A percentile compares a stretch with the other conserved stretches of the same genome.
phyloP scores from a whole-genome alignment of 2,113 vertebrate species.

The Coracopsis vasa region DNA sequence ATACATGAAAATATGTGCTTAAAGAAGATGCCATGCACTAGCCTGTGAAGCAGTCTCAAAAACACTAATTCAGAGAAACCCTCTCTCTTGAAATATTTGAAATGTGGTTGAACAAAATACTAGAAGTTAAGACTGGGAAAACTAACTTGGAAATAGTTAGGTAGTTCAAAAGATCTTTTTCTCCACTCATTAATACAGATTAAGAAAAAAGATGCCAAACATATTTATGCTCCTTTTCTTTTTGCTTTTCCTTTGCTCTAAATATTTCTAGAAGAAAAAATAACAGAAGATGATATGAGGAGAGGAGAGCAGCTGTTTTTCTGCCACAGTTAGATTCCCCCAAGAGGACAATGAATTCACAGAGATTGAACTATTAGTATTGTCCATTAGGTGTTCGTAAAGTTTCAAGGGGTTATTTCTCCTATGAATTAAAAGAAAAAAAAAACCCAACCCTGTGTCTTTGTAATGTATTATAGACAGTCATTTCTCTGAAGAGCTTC shows the following conservation, averaged over 20 bases:
- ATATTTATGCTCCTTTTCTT: background rate
- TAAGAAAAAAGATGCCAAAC: background rate
- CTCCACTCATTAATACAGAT: background rate
- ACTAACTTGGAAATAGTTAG: background rate
- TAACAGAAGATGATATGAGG: background rate
- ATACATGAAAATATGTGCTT: background rate
- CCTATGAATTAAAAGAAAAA: background rate
- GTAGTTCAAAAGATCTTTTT: background rate
- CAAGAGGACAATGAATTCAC: background rate
- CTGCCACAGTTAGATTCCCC: background rate
- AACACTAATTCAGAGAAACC: background rate
- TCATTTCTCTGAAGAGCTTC: background rate
- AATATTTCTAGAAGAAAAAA: background rate
- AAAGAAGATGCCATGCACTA: background rate
- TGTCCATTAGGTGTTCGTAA: background rate
- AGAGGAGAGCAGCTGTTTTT: background rate
- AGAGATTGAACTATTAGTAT: background rate
- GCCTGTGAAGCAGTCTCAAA: background rate
- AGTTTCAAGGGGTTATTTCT: background rate
- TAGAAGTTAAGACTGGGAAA: background rate
- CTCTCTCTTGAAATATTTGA: background rate
- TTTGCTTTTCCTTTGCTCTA: background rate
- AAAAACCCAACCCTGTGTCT: background rate
- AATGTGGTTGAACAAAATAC: background rate
- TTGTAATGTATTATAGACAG: background rate